Conservation (phyloP, 2,113 vertebrate species). For the Corythoichthys intestinalis region DNA sequence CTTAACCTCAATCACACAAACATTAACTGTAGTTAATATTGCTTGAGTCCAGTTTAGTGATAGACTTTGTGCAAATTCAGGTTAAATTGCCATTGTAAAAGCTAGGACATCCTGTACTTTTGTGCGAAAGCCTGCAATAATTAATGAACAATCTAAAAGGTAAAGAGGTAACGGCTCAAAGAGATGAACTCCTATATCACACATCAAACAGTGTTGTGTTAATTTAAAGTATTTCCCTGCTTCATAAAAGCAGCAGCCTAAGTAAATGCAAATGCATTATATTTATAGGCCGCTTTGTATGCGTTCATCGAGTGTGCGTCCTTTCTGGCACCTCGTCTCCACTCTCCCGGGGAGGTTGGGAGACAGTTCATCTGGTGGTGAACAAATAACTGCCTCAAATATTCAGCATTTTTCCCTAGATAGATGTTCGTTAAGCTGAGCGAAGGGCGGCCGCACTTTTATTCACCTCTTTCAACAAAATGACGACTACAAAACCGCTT, state of each 20-base stretch:
- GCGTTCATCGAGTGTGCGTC: conserved; percentile 26
- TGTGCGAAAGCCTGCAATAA: background rate
- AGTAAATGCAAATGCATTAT: background rate
- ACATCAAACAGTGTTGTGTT: conserved; percentile 3
- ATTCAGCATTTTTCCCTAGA: conserved; percentile 10
- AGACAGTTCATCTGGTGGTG: conserved; percentile 45
- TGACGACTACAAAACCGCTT: conserved; percentile 5
- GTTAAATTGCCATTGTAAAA: background rate
- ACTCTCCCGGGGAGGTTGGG: conserved; percentile 46
- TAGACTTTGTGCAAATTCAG: background rate
- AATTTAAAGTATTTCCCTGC: background rate
- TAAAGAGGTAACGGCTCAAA: background rate
- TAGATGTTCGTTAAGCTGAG: conserved; percentile 1
- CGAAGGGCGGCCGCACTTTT: background rate
- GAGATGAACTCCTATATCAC: background rate
- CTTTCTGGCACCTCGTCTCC: conserved; percentile 17
- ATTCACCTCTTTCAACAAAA: conserved; percentile 12
- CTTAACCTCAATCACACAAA: too few species aligned
- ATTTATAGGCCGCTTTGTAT: conserved; percentile 27
- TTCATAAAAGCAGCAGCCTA: background rate
- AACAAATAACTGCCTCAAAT: conserved; percentile 26
- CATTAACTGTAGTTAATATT: too few species aligned
- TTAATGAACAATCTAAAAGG: background rate
- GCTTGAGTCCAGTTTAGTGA: background rate
- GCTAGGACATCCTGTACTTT: background rate